Base-by-base conservation (phyloP, 2,888 invertebrate species). In the Andrena haemorrhoa region DNA sequence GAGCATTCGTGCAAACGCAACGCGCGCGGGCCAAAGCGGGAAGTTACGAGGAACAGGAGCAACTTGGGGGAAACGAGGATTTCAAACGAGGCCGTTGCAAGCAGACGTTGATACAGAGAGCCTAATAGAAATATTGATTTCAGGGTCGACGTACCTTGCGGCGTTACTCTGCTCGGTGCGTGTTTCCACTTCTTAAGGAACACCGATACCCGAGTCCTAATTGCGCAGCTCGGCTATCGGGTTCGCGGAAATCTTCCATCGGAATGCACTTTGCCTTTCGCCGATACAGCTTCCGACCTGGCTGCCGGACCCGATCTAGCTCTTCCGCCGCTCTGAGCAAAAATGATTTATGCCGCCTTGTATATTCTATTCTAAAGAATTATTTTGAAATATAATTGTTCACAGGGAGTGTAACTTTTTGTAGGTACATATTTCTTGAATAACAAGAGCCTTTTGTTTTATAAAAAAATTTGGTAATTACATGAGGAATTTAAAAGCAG, bases 121-220 rank as follows among this genome's bases (percentile, higher is more conserved):
- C 81, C 82, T 81, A 89, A 90, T 89, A 84, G 89, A 87, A 90
- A 89, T 90, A 90, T 90, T 84, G 90, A 90, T 90, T 89, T 84
- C 84, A 89, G 90, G 90, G 90, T 90, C 89, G 89, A 85, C 79
- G 88, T 53, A 88, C 88, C 77, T 86, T 78, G 77, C 71, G 61
- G 61, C 85, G 75, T 76, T 87, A 84, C 76, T 75, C 61, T 7
- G 76, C 75, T 76, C 53, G 61, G 33, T 77, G 75, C 64, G 76
- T 75, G 77, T 75, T 75, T 77, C 63, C 63, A 49, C 53, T 76
- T 81, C 73, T 83, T 81, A 64, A 82, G 68, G 71, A 87, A 79
- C 69, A 73, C 20, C 66, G 75, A 51, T 75, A 64, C 60, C 41
- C 31, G 33, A 41, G 5, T 29, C 35, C 49, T 79, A 58, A 72